A percentile compares a stretch with the other conserved stretches of the same genome.
These are phyloP conservation scores for Alces alces DNA, from an alignment of 2,113 vertebrate genomes.

Conservation along the genomic window DNA sequence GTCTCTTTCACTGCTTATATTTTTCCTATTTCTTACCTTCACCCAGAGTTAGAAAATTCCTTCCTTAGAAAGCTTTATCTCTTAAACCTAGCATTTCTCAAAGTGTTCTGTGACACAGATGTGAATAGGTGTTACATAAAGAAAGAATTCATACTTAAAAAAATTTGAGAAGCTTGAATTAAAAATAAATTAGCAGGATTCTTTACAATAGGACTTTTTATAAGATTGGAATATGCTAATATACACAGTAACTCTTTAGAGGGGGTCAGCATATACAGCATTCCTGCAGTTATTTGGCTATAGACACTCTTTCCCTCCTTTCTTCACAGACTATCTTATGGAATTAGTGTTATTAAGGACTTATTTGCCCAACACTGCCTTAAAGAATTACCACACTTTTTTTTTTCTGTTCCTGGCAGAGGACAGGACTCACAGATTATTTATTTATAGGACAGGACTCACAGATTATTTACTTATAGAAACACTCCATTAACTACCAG, in stretches of 20 bases:
- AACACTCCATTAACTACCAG: background rate
- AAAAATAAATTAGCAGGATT: constrained; percentile 51
- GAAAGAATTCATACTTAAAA: constrained; percentile 41
- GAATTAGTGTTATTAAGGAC: background rate
- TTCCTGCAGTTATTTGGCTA: background rate
- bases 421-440: background rate
- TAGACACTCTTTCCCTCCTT: background rate
- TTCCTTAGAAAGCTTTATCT: constrained; percentile 33
- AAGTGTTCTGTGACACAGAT: constrained; percentile 46
- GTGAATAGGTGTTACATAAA: constrained; percentile 45
- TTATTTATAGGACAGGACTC: background rate
- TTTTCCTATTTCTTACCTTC: constrained; percentile 12
- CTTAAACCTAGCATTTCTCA: constrained; percentile 38
- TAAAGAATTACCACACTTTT: background rate
- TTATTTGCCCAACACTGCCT: background rate
- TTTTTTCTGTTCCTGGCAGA: background rate
- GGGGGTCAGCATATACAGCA: background rate
- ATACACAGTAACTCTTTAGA: background rate
- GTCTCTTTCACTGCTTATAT: background rate
- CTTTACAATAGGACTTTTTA: constrained; percentile 27
- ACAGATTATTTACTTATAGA: background rate
- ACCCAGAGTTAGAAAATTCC: background rate
- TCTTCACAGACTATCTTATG: background rate
- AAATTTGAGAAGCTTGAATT: constrained; percentile 32
- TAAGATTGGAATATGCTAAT: background rate